Evolutionary conservation across 35 echinoderm and acorn worm species (phyloP), one percentile per base, ranked within the genome.

Genomic region (Hemicentrotus pulcherrimus): DNA sequence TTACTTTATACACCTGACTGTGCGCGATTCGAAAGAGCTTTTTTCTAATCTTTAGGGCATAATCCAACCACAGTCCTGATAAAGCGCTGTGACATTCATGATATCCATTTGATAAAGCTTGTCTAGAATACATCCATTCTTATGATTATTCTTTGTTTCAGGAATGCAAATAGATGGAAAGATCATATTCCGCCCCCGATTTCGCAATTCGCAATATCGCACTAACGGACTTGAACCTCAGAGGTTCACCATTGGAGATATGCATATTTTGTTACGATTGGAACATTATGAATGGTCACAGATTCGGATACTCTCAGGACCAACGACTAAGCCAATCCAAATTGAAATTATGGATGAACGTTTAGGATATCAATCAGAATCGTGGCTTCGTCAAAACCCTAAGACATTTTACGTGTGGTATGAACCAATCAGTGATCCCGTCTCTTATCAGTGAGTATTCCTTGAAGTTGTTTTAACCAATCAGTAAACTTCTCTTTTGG

Each of bases 401-500:
- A 7, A 32, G 5, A 18, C 32, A 14, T 5, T 30, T 32, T 90
- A 47, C 32, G 88, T 46, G 46, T 90, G 88, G 88, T 90, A 90
- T 47, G 88, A 90, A 47, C 88, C 88, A 41, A 90, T 47, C 88
- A 90, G 11, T 28, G 11, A 16, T 19, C 31, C 88, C 10, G 88
- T 90, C 88, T 35, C 19, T 24, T 90, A 90, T 47, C 9, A 90
- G 88, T 90, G 88, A 90, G 88, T 90, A 47, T 47, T 86, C 10
- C 86, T 86, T 2, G 12, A 22, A 86, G 46, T 90, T 9, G 32
- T 90, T 0, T 47, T 15, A 41, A 47, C 88, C 31, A 32, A 45
- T 19, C 31, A 89, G 14, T 22, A 33, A 16, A 7, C 13, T 3
- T 41, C 12, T 90, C 0, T 90, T 5, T 47, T 19, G 11, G 1